Base-by-base conservation (phyloP, 2,113 vertebrate genomes). In the Toxostoma redivivum region DNA sequence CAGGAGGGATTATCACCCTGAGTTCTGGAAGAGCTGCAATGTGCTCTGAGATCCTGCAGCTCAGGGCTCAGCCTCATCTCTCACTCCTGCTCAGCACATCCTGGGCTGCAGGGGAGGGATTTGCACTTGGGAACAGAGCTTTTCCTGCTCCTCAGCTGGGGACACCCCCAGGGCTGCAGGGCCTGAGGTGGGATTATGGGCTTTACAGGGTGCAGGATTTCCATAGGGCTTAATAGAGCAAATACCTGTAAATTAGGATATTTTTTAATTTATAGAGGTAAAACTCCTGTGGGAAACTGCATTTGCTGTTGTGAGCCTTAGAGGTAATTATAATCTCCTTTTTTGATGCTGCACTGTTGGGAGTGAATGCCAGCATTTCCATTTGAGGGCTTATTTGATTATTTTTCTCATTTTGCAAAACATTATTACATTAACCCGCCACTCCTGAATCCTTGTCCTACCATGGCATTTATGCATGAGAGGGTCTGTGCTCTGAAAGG, bases 341-440 rank as follows among this genome's bases (percentile, higher is more conserved):
- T 86, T 90, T 73, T 86, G 91, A 87, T 86, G 58, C 84, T 53
- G 88, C 81, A 4, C 91, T 86, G 74, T 48, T 80, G 93, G 91
- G 77, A 90, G 51, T 40, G 91, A 74, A 95, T 60, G 91, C 84
- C 95, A 94, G 28, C 84, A 37, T 94, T 94, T 94, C 89, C 87
- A 92, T 95, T 91, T 83, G 89, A 97, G 92, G 77, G 69, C 78
- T 94, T 91, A 92, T 95, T 96, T 94, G 92, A 84, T 94, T 94
- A 91, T 97, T 95, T 92, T 80, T 83, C 72, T 91, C 89, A 67
- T 96, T 96, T 94, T 96, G 92, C 81, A 90, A 84, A 95, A 67
- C 87, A 95, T 96, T 94, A 96, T 94, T 95, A 21, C 85, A 88
- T 96, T 94, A 96, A 94, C 89, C 87, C 24, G 2, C 82, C 91